Evolutionary conservation across 2,113 vertebrate species (phyloP).

Genomic region (Callopanchax toddi): DNA sequence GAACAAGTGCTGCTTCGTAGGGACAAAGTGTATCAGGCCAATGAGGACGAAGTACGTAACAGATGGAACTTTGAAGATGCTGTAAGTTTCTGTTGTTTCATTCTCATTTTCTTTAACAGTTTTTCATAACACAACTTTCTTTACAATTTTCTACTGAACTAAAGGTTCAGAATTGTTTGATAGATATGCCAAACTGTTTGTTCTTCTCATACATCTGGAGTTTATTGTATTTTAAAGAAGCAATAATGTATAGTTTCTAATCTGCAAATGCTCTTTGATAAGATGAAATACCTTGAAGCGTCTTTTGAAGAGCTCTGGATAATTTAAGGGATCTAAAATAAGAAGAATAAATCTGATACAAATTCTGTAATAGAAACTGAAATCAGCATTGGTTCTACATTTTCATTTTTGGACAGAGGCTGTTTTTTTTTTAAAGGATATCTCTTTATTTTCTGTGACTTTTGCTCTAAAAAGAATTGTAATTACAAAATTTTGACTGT

Average conservation of each 20-base stretch:
- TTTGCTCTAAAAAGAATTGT: too few species aligned
- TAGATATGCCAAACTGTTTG: too few species aligned
- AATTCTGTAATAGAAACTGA: not conserved
- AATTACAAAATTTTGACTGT: too few species aligned
- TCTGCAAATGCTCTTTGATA: not conserved
- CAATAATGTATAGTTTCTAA: not conserved
- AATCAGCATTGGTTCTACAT: not conserved
- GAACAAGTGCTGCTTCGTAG: conserved; percentile 78
- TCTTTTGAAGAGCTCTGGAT: not conserved
- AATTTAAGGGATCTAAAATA: not conserved
- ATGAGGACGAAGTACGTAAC: conserved; percentile 84
- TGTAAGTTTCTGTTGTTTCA: conserved; percentile 66
- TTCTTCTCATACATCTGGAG: too few species aligned
- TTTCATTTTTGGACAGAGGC: not conserved
- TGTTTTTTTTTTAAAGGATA: not conserved
- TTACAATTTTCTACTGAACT: too few species aligned
- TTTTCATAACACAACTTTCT: too few species aligned
- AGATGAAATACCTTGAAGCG: not conserved
- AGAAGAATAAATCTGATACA: not conserved
- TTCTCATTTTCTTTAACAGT: not conserved
- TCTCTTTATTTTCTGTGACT: too few species aligned
- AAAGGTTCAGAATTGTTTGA: too few species aligned
- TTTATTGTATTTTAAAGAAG: too few species aligned
- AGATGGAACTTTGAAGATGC: conserved; percentile 86
- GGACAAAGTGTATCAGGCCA: conserved; percentile 81